Evolutionary conservation across 1,140 invertebrate genomes (phyloP).

Genomic region (Chrysomallon squamiferum): DNA sequence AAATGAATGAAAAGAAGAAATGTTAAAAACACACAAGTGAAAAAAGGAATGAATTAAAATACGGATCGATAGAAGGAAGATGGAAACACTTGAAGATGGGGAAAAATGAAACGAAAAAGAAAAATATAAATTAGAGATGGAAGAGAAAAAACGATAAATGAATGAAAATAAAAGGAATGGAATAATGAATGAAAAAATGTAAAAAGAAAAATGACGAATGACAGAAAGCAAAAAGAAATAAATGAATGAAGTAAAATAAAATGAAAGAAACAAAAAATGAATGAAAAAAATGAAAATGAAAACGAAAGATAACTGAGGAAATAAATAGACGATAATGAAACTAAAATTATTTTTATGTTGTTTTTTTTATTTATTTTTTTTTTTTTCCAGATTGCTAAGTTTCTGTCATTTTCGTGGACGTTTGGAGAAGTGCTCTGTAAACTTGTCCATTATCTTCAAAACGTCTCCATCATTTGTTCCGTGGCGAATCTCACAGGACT

Average conservation of each 20-base stretch:
- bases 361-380: slow-evolving; percentile 1
- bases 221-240: background rate
- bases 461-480: slow-evolving; percentile 77
- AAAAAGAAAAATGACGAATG: background rate
- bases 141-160: background rate
- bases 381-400: slow-evolving; percentile 72
- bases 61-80: background rate
- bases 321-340: too few relatives aligned
- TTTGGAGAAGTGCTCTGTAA: slow-evolving; percentile 78
- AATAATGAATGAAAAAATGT: background rate
- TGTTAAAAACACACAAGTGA: background rate
- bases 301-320: too few relatives aligned
- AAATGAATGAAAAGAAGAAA: background rate
- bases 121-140: background rate
- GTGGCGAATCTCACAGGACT: slow-evolving; percentile 80
- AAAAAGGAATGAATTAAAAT: background rate
- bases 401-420: slow-evolving; percentile 79
- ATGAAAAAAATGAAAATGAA: background rate
- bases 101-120: background rate
- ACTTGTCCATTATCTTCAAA: slow-evolving; percentile 78
- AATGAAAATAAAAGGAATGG: background rate
- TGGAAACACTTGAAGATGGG: background rate
- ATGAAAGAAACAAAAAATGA: background rate
- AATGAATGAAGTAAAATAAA: background rate
- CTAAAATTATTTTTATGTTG: too few relatives aligned